Evolutionary conservation across 2,888 invertebrate species (phyloP).

Genomic region (Brachypalpus laphriformis): DNA sequence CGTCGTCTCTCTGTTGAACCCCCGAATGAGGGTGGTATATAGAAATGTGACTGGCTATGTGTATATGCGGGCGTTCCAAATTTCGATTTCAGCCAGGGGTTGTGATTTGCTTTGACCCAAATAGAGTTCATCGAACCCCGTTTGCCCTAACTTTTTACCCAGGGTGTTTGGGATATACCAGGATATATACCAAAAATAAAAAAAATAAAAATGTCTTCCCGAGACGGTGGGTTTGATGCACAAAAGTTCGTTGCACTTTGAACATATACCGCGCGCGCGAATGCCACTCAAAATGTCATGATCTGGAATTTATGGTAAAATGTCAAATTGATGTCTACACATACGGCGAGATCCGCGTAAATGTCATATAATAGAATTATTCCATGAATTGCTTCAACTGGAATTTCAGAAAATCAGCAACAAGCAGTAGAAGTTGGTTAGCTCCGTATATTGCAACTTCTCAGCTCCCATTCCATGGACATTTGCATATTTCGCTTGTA

Average conservation of each 20-base stretch:
- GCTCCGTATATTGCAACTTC: slow-evolving; percentile 52
- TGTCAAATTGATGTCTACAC: slow-evolving; percentile 57
- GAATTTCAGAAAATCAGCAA: slow-evolving; percentile 51
- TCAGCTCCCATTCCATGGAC: slow-evolving; percentile 70
- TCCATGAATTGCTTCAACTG: slow-evolving; percentile 39
- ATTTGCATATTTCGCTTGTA: slow-evolving; percentile 70
- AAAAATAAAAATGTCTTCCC: no score
- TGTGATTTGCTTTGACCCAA: slow-evolving; percentile 82
- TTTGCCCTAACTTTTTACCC: slow-evolving; percentile 29
- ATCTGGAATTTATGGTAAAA: slow-evolving; percentile 69
- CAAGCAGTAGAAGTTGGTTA: slow-evolving; percentile 14
- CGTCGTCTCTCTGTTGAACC: background rate
- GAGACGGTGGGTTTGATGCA: slow-evolving; percentile 8
- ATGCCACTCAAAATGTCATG: slow-evolving; percentile 64
- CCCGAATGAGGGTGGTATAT: slow-evolving; percentile 40
- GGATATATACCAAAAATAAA: no score
- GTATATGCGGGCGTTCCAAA: slow-evolving; percentile 64
- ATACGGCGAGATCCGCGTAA: slow-evolving; percentile 60
- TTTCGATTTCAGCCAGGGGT: slow-evolving; percentile 79
- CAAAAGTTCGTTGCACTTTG: slow-evolving; percentile 48
- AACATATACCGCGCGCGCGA: background rate
- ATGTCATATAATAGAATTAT: slow-evolving; percentile 66
- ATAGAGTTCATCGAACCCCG: slow-evolving; percentile 79
- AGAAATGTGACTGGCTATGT: slow-evolving; percentile 20
- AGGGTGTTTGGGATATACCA: slow-evolving; percentile 16